A percentile compares a stretch with the other conserved stretches of the same genome.
Conservation (phyloP, 2,113 vertebrate genomes). For the Cyprinodon tularosa region DNA sequence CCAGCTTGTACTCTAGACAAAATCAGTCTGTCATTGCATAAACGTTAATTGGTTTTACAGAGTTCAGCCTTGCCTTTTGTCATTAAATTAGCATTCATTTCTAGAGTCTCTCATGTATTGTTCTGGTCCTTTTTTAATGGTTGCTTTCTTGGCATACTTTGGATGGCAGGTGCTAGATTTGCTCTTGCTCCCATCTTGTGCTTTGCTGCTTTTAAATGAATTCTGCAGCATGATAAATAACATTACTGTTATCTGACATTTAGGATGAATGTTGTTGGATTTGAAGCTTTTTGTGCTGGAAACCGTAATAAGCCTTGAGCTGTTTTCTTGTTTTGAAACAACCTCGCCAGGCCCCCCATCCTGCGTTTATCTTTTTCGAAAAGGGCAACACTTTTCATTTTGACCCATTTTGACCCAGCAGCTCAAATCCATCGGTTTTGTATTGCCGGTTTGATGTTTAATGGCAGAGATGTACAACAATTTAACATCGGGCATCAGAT, state of each 20-base stretch:
- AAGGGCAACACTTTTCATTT: slow-evolving; percentile 73
- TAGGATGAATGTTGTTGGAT: slow-evolving; percentile 72
- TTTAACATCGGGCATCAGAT: slow-evolving; percentile 45
- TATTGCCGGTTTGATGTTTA: slow-evolving; percentile 69
- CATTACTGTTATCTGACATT: slow-evolving; percentile 74
- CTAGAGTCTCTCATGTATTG: slow-evolving; percentile 33
- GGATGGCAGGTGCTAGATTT: slow-evolving; percentile 29
- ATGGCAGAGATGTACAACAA: slow-evolving; percentile 64
- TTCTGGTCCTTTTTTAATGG: slow-evolving; percentile 27
- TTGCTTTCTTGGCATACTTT: slow-evolving; percentile 53
- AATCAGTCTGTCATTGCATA: slow-evolving; percentile 63
- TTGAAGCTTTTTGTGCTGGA: slow-evolving; percentile 63
- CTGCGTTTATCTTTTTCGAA: slow-evolving; percentile 63
- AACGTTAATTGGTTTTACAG: slow-evolving; percentile 61
- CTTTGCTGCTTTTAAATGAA: slow-evolving; percentile 61
- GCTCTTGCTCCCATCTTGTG: slow-evolving; percentile 24
- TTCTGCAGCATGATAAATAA: slow-evolving; percentile 69
- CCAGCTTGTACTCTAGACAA: slow-evolving; percentile 70
- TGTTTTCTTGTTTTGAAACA: slow-evolving; percentile 58
- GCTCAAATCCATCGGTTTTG: slow-evolving; percentile 55
- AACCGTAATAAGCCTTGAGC: slow-evolving; percentile 61
- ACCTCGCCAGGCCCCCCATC: slow-evolving; percentile 46
- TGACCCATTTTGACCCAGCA: slow-evolving; percentile 55
- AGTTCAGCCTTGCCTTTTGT: slow-evolving; percentile 63
- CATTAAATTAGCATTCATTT: slow-evolving; percentile 65